These are phyloP conservation scores for Ailurus styani DNA, from an alignment of 2,113 vertebrate species.

Conservation along the genomic window DNA sequence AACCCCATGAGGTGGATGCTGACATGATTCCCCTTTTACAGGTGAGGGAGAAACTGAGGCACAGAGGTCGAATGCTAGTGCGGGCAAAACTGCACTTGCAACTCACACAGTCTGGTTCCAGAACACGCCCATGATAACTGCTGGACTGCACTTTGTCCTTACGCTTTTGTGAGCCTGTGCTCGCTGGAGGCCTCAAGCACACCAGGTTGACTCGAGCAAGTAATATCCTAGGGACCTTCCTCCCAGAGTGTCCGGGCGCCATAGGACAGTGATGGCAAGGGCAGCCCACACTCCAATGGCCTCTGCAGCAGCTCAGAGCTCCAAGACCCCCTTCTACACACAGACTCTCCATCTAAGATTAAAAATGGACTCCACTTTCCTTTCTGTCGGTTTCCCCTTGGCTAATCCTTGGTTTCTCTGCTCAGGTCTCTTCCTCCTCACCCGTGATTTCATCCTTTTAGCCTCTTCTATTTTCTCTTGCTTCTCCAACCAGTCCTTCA, in stretches of 20 bases:
- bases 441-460: neutral
- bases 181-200: neutral
- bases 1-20: neutral
- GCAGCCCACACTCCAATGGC: neutral
- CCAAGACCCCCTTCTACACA: neutral
- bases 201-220: neutral
- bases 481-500: neutral
- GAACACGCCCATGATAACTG: fast-evolving
- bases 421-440: neutral
- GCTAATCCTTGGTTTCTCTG: slow-evolving; percentile 8
- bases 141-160: fast-evolving
- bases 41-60: neutral
- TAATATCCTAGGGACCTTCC: neutral
- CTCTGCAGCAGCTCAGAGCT: neutral
- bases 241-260: fast-evolving
- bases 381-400: neutral
- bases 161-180: neutral
- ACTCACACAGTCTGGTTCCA: neutral
- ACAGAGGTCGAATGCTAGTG: neutral
- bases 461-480: neutral
- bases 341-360: neutral
- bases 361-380: neutral
- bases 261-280: fast-evolving
- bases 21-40: neutral
- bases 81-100: neutral